These are phyloP conservation scores for Lasius platythorax DNA, from an alignment of 2,888 invertebrate genomes.

Conservation along the genomic window DNA sequence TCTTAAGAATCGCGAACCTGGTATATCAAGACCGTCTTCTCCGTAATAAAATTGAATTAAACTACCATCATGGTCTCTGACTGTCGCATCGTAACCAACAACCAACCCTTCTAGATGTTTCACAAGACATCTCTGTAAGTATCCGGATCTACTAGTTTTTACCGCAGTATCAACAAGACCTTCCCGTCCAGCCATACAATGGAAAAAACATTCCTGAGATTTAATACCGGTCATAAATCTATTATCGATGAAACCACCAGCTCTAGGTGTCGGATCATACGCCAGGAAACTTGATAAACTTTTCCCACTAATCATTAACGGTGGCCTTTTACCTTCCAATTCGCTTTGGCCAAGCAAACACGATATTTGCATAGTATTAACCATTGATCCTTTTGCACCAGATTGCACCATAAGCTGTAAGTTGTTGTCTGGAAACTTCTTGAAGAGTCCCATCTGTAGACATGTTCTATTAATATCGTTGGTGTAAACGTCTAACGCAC, in stretches of 20 bases:
- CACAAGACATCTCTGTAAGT: slow-evolving; percentile 94
- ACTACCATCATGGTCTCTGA: slow-evolving; percentile 97
- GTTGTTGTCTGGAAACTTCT: slow-evolving; percentile 97
- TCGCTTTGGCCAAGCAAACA: slow-evolving; percentile 99
- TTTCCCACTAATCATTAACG: slow-evolving; percentile 97
- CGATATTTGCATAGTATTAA: slow-evolving; percentile 99
- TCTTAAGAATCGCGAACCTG: slow-evolving; percentile 94
- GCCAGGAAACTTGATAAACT: slow-evolving; percentile 96
- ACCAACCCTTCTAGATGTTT: slow-evolving; percentile 99
- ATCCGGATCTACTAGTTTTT: slow-evolving; percentile 99
- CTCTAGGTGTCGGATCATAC: slow-evolving; percentile 95
- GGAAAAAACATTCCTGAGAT: slow-evolving; percentile 99
- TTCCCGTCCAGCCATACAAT: slow-evolving; percentile 99
- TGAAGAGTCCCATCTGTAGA: slow-evolving; percentile 93
- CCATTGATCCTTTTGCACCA: slow-evolving; percentile 99
- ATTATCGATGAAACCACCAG: slow-evolving; percentile 98
- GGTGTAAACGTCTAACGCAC: slow-evolving; percentile 92
- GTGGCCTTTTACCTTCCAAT: slow-evolving; percentile 98
- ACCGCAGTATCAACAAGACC: slow-evolving; percentile 99
- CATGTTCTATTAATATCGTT: slow-evolving; percentile 96
- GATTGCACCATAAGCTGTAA: slow-evolving; percentile 99
- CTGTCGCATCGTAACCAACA: slow-evolving; percentile 97
- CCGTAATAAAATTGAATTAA: slow-evolving; percentile 96
- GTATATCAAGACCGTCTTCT: slow-evolving; percentile 97
- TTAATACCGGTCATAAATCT: slow-evolving; percentile 99